Conservation (phyloP, 1,140 invertebrate genomes). For the Latrodectus geometricus region DNA sequence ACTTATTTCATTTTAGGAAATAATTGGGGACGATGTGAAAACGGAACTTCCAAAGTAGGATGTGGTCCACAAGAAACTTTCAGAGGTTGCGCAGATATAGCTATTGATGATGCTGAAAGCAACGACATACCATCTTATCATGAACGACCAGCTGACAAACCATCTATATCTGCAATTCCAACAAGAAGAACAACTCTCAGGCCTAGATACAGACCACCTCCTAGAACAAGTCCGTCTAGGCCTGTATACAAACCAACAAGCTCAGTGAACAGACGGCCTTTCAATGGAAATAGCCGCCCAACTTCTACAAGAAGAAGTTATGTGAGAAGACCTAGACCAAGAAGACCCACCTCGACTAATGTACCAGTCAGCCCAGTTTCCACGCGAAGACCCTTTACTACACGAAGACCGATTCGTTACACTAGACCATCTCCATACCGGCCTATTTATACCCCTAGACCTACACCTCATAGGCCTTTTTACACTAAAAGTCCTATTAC, state of each 20-base stretch:
- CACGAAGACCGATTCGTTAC: not conserved
- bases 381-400: not conserved
- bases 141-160: slow-evolving; percentile 16
- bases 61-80: slow-evolving; percentile 64
- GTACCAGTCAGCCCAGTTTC: not conserved
- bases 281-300: not conserved
- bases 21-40: slow-evolving; percentile 63
- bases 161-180: slow-evolving; percentile 46
- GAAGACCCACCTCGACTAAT: slow-evolving; percentile 4
- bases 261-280: not conserved
- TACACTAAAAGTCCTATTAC: slow-evolving; percentile 19
- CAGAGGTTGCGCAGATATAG: slow-evolving; percentile 63
- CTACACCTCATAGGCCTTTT: slow-evolving; percentile 35
- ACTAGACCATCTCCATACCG: slow-evolving; percentile 39
- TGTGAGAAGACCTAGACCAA: not conserved
- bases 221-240: slow-evolving; percentile 27
- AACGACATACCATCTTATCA: slow-evolving; percentile 37
- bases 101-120: slow-evolving; percentile 47
- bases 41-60: slow-evolving; percentile 58
- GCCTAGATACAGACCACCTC: slow-evolving; percentile 1
- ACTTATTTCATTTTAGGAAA: slow-evolving; percentile 60
- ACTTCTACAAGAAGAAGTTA: not conserved
- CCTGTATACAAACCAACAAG: not conserved
- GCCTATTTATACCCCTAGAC: slow-evolving; percentile 48
- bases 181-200: slow-evolving; percentile 12